These are phyloP conservation scores for Mustelus asterias DNA, from an alignment of 2,113 vertebrate genomes.

Conservation along the genomic window DNA sequence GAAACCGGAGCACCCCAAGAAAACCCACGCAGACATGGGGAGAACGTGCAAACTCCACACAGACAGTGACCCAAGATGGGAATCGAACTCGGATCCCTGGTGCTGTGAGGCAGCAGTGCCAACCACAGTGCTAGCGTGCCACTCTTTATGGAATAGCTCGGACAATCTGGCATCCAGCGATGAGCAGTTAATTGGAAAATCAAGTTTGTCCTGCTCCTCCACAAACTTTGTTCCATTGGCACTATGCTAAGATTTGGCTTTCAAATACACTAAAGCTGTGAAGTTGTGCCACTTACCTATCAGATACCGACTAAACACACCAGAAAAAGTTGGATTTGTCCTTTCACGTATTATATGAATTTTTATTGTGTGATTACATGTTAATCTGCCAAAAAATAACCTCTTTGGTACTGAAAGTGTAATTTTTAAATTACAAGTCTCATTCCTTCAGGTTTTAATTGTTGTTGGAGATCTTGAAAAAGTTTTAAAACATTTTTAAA, in stretches of 20 bases:
- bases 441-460: background rate
- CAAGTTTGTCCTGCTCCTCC: background rate
- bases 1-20: too few species aligned
- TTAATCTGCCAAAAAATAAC: background rate
- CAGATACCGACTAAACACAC: background rate
- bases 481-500: background rate
- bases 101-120: too few species aligned
- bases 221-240: background rate
- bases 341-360: background rate
- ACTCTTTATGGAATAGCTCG: background rate
- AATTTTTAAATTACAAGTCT: background rate
- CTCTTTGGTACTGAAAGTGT: background rate
- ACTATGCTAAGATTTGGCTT: background rate
- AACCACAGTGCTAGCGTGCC: too few species aligned
- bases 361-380: background rate
- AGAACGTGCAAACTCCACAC: too few species aligned
- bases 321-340: background rate
- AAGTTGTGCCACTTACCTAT: background rate
- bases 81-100: too few species aligned
- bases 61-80: too few species aligned
- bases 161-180: background rate
- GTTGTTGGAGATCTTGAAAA: background rate
- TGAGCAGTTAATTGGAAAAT: background rate
- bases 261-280: background rate
- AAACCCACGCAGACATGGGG: too few species aligned